Conservation (phyloP, 1,140 invertebrate genomes). For the Bombus cullumanus region DNA sequence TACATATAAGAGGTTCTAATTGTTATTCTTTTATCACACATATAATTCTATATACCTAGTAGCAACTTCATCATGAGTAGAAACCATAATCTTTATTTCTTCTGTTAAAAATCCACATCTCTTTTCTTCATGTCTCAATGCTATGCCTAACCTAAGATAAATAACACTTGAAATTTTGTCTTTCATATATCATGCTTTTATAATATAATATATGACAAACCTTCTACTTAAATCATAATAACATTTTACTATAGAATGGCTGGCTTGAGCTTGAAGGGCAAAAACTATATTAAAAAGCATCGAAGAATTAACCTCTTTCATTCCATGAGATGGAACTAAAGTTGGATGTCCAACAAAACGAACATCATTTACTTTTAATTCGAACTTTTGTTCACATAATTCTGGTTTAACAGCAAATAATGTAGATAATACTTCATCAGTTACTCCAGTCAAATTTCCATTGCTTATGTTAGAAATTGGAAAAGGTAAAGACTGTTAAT, state of each 20-base stretch:
- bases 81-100: constrained; percentile 94
- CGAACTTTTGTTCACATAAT: constrained; percentile 94
- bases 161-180: background rate
- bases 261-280: constrained; percentile 94
- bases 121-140: constrained; percentile 95
- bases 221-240: constrained; percentile 96
- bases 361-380: constrained; percentile 97
- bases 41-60: constrained; percentile 76
- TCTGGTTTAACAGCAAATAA: constrained; percentile 95
- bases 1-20: constrained; percentile 32
- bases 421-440: constrained; percentile 94
- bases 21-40: constrained; percentile 22
- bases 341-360: constrained; percentile 97
- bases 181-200: background rate
- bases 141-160: constrained; percentile 89
- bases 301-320: constrained; percentile 87
- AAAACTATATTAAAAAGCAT: constrained; percentile 96
- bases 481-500: constrained; percentile 73
- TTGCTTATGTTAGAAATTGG: constrained; percentile 76
- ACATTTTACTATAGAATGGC: constrained; percentile 96
- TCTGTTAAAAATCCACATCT: constrained; percentile 94
- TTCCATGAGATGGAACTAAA: constrained; percentile 86
- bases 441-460: constrained; percentile 88
- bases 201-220: constrained; percentile 57
- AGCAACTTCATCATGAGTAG: constrained; percentile 87